Evolutionary conservation across 2,888 invertebrate species (phyloP).

Genomic region (Dolomedes plantarius): DNA sequence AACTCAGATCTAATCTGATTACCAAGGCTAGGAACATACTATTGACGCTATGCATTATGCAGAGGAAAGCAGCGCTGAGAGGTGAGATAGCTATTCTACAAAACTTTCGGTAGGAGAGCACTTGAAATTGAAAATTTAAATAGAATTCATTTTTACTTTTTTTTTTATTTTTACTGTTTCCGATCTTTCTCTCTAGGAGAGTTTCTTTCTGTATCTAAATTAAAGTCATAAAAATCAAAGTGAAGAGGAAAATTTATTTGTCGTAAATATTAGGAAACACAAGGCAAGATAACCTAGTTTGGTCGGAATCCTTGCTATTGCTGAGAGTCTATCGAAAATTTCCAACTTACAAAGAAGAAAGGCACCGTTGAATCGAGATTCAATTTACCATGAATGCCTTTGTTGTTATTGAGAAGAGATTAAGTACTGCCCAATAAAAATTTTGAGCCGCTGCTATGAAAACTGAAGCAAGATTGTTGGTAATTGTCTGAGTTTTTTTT

Average conservation of each 20-base stretch:
- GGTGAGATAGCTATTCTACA: slow-evolving; percentile 38
- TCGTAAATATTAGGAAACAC: slow-evolving; percentile 37
- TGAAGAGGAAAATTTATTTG: slow-evolving; percentile 26
- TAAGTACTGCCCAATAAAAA: no score
- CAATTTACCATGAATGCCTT: slow-evolving; percentile 1
- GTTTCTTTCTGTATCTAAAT: slow-evolving; percentile 20
- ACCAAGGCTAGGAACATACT: slow-evolving; percentile 31
- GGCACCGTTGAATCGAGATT: slow-evolving; percentile 19
- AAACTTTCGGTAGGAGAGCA: slow-evolving; percentile 48
- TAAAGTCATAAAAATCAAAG: slow-evolving; percentile 40
- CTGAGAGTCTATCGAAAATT: not conserved
- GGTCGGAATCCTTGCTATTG: not conserved
- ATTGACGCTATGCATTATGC: slow-evolving; percentile 54
- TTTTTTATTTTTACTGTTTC: slow-evolving; percentile 18
- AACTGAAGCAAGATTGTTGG: no score
- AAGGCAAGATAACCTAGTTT: not conserved
- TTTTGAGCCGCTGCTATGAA: no score
- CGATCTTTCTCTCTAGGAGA: not conserved
- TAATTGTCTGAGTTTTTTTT: no score
- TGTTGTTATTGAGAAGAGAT: slow-evolving; percentile 1
- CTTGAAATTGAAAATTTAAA: slow-evolving; percentile 70
- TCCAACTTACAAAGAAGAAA: slow-evolving; percentile 20
- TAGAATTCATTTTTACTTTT: slow-evolving; percentile 65
- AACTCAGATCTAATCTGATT: slow-evolving; percentile 58
- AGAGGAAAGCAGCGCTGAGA: slow-evolving; percentile 27